These are phyloP conservation scores for Drosophila miranda DNA, from an alignment of 1,140 invertebrate species.

Conservation along the genomic window DNA sequence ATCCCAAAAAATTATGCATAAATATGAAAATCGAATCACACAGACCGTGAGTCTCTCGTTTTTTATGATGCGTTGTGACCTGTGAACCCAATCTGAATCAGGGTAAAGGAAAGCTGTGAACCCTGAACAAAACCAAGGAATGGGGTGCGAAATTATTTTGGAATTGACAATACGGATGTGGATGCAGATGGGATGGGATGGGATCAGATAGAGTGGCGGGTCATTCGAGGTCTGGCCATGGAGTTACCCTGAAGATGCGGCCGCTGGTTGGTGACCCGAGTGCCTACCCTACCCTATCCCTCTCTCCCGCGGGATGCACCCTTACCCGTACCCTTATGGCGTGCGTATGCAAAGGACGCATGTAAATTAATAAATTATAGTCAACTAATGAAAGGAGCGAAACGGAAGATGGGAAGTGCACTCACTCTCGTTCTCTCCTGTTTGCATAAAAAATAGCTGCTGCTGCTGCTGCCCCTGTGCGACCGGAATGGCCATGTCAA, in stretches of 20 bases:
- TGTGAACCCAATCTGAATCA: slow-evolving; percentile 36
- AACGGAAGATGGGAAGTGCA: slow-evolving; percentile 38
- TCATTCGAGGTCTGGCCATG: slow-evolving; percentile 62
- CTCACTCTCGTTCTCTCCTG: slow-evolving; percentile 14
- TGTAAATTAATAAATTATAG: slow-evolving; percentile 81
- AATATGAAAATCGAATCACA: slow-evolving; percentile 31
- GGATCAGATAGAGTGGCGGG: slow-evolving; percentile 36
- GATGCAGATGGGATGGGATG: slow-evolving; percentile 30
- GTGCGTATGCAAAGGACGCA: slow-evolving; percentile 71
- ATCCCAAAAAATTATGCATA: neutral
- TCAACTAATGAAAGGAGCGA: slow-evolving; percentile 68
- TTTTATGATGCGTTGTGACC: slow-evolving; percentile 47
- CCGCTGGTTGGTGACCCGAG: slow-evolving; percentile 9
- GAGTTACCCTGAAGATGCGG: slow-evolving; percentile 77
- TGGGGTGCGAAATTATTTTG: slow-evolving; percentile 61
- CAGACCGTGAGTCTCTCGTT: slow-evolving; percentile 4
- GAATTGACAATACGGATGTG: slow-evolving; percentile 31
- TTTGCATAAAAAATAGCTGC: too few species aligned
- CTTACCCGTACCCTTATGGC: slow-evolving; percentile 26
- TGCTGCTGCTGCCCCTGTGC: too few species aligned
- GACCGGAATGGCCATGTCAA: slow-evolving; percentile 50
- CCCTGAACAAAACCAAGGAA: slow-evolving; percentile 10
- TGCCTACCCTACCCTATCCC: slow-evolving; percentile 24
- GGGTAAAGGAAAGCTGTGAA: too few species aligned
- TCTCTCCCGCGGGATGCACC: neutral